These are phyloP conservation scores for human DNA, from an alignment of 2,113 vertebrate species.

Conservation along the genomic window GRCh38 chrX:144145501-144146000, in stretches of 20 bases:
- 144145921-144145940: not conserved
- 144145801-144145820: not conserved
- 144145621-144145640: not conserved
- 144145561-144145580: not conserved
- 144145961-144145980: not conserved
- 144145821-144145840: not conserved
- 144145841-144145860: conserved; percentile 10
- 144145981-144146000: not conserved
- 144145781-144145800: not conserved
- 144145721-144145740: not conserved
- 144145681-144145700: not conserved
- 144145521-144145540: not conserved
- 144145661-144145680: not conserved
- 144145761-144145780: not conserved
- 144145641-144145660: not conserved
- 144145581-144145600: not conserved
- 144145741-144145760: not conserved
- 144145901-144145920: not conserved
- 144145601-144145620: not conserved
- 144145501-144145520: not conserved
- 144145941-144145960: not conserved
- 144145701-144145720: not conserved
- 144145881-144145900: not conserved
- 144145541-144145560: not conserved
- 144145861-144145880: not conserved